Evolutionary conservation across 2,113 vertebrate genomes (phyloP).

Genomic region (Ictalurus punctatus): DNA sequence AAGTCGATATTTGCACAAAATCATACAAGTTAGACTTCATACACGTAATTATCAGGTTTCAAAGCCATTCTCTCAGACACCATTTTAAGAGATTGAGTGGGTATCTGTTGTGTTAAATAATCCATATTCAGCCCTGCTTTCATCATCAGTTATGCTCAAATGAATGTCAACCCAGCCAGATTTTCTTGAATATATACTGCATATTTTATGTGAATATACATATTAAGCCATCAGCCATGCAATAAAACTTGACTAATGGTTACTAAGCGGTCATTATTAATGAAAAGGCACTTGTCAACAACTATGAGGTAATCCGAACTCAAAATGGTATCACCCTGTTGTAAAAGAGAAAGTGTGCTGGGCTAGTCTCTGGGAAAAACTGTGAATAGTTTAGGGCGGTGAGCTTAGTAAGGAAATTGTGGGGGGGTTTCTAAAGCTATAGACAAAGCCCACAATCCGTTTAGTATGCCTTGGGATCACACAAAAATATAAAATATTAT

Average conservation of each 20-base stretch:
- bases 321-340: constrained; percentile 50
- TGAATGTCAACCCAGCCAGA: background rate
- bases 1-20: constrained; percentile 49
- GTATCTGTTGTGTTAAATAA: constrained; percentile 44
- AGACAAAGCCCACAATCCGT: constrained; percentile 2
- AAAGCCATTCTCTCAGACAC: constrained; percentile 45
- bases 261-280: constrained; percentile 50
- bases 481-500: background rate
- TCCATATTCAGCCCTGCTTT: constrained; percentile 42
- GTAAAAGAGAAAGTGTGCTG: constrained; percentile 44
- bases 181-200: background rate
- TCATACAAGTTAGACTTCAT: constrained; percentile 23
- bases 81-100: constrained; percentile 35
- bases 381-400: background rate
- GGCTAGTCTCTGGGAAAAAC: constrained; percentile 8
- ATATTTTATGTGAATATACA: background rate
- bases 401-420: constrained; percentile 24
- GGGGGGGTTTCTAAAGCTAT: background rate
- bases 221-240: constrained; percentile 37
- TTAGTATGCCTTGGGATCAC: background rate
- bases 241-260: constrained; percentile 55
- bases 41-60: constrained; percentile 34
- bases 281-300: constrained; percentile 52
- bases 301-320: constrained; percentile 56
- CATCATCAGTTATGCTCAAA: constrained; percentile 56